phyloP scores from a whole-genome alignment of 2,888 invertebrate species.

The Drymonia ruficornis region DNA sequence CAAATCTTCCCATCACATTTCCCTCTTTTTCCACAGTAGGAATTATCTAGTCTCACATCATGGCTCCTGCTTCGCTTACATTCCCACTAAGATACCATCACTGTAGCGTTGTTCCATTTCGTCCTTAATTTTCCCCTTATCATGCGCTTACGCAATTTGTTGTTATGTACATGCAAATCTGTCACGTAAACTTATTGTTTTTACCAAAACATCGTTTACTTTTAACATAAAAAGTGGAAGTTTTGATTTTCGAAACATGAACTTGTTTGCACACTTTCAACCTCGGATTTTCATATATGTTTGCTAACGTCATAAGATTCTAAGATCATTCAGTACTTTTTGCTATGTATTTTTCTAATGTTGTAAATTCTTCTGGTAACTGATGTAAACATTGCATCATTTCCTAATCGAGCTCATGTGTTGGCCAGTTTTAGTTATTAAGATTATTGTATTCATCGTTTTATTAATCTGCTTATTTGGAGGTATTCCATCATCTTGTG shows the following conservation, averaged over 20 bases:
- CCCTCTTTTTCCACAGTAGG: no score
- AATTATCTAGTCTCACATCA: no score
- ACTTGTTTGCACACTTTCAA: neutral
- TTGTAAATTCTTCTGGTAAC: slow-evolving; percentile 17
- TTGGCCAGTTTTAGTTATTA: slow-evolving; percentile 13
- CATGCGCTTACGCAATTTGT: neutral
- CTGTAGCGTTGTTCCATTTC: no score
- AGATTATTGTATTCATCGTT: neutral
- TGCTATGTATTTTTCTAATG: slow-evolving; percentile 8
- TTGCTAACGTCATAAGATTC: neutral
- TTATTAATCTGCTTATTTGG: neutral
- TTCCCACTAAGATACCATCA: no score
- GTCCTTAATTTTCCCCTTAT: no score
- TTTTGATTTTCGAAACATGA: neutral
- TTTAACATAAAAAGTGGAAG: neutral
- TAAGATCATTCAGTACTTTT: neutral
- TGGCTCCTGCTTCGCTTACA: no score
- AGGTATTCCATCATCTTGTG: neutral
- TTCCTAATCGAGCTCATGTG: slow-evolving; percentile 20
- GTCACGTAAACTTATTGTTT: neutral
- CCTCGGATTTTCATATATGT: neutral
- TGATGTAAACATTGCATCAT: slow-evolving; percentile 31
- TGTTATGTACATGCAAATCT: neutral
- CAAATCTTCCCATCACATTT: no score
- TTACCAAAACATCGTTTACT: neutral